Evolutionary conservation across 2,113 vertebrate genomes (phyloP).

Genomic region (Leucosticte australis): DNA sequence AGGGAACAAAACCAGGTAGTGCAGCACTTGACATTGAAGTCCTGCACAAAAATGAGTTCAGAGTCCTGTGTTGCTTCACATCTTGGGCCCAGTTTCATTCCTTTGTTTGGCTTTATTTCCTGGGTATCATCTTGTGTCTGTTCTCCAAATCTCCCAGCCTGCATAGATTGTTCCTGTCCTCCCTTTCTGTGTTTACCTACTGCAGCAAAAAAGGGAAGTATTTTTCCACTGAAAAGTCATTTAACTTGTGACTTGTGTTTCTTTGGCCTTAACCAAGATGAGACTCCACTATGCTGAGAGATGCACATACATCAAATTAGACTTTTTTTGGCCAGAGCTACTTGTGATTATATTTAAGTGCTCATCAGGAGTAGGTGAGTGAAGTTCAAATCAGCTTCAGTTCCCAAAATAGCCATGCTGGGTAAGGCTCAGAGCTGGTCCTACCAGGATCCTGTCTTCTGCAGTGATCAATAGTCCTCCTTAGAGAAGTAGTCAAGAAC

Average conservation of each 20-base stretch:
- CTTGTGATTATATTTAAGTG: not conserved
- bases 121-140: not conserved
- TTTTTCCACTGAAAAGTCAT: conserved; percentile 20
- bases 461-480: not conserved
- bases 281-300: not conserved
- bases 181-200: not conserved
- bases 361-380: not conserved
- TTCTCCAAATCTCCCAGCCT: not conserved
- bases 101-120: not conserved
- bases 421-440: not conserved
- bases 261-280: not conserved
- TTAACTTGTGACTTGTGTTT: not conserved
- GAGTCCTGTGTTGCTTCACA: not conserved
- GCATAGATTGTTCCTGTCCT: not conserved
- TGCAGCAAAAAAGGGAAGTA: not conserved
- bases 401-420: not conserved
- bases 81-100: not conserved
- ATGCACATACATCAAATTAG: not conserved
- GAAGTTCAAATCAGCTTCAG: not conserved
- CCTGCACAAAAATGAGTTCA: not conserved
- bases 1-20: not conserved
- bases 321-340: not conserved
- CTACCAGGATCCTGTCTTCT: not conserved
- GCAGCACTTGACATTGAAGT: not conserved
- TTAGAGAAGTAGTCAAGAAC: not conserved